Percentiles rank a stretch among this genome's conserved stretches.
These are phyloP conservation scores for Drosophila siamana DNA, from an alignment of 2,888 invertebrate species.

Conservation along the genomic window DNA sequence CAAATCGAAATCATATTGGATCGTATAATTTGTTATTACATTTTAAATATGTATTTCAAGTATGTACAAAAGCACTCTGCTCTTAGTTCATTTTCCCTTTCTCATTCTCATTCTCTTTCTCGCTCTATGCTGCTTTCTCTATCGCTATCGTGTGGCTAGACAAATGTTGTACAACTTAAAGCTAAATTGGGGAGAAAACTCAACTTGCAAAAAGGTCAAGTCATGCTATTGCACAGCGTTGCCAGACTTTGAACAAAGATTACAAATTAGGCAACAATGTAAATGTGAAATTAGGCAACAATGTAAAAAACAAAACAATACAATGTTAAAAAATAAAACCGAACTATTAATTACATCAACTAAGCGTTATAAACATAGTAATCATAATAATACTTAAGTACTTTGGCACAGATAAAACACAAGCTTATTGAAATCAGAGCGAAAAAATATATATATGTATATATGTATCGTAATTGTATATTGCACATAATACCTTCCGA, in stretches of 20 bases:
- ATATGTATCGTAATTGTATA: constrained; percentile 43
- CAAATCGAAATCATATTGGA: constrained; percentile 60
- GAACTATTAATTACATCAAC: constrained; percentile 25
- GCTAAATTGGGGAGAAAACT: constrained; percentile 25
- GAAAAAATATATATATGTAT: constrained; percentile 8
- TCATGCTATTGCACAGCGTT: constrained; percentile 67
- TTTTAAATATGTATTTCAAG: constrained; percentile 15
- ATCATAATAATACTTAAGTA: constrained; percentile 59
- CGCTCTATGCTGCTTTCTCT: constrained; percentile 5
- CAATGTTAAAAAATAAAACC: constrained; percentile 10
- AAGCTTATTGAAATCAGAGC: constrained; percentile 41
- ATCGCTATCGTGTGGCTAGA: constrained; percentile 20
- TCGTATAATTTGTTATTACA: constrained; percentile 36
- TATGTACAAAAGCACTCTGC: constrained; percentile 56
- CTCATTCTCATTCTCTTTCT: background rate
- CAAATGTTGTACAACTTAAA: constrained; percentile 44
- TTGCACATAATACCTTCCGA: constrained; percentile 58
- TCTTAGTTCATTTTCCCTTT: background rate
- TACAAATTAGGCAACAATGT: constrained; percentile 72
- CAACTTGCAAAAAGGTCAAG: constrained; percentile 3
- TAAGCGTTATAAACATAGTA: constrained; percentile 29
- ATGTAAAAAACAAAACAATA: constrained; percentile 5
- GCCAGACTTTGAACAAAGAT: constrained; percentile 48
- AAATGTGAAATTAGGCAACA: constrained; percentile 14
- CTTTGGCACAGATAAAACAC: constrained; percentile 74